Conservation (phyloP, 2,113 vertebrate species). For the Calyptomena viridis region DNA sequence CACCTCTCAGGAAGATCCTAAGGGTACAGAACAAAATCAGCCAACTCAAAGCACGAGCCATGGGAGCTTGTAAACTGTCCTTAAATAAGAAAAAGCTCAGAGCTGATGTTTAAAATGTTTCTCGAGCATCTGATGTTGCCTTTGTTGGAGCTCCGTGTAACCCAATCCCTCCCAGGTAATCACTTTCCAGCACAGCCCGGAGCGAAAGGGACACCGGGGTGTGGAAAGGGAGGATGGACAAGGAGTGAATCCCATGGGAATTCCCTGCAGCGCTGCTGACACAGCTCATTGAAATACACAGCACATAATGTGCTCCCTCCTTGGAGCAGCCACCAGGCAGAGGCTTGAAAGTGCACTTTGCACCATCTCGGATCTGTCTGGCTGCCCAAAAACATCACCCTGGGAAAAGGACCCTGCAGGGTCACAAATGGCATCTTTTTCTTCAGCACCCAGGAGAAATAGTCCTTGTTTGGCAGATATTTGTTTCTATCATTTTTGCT, state of each 20-base stretch:
- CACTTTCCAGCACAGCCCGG: neutral
- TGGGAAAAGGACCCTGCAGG: fast-evolving
- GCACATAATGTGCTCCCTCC: fast-evolving
- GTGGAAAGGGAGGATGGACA: neutral
- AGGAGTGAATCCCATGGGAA: neutral
- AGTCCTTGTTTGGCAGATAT: neutral
- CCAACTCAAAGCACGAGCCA: conserved; percentile 19
- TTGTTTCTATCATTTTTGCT: neutral
- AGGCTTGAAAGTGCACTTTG: fast-evolving
- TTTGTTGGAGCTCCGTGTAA: conserved; percentile 13
- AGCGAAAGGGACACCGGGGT: conserved; percentile 12
- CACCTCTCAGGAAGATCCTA: conserved; percentile 13
- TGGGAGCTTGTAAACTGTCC: neutral
- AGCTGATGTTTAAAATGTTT: neutral
- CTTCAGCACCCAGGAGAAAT: neutral
- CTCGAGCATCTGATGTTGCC: neutral
- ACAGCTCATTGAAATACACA: fast-evolving
- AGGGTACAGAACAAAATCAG: neutral
- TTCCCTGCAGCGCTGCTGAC: neutral
- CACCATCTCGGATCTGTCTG: neutral
- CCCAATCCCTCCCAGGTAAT: neutral
- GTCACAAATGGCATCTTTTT: neutral
- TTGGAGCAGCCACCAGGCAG: fast-evolving
- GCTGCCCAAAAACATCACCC: neutral
- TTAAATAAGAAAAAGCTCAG: neutral